Percentiles rank a stretch among this genome's conserved stretches.
Conservation (phyloP, 1,140 invertebrate genomes). For the Brevipalpus yothersi region DNA sequence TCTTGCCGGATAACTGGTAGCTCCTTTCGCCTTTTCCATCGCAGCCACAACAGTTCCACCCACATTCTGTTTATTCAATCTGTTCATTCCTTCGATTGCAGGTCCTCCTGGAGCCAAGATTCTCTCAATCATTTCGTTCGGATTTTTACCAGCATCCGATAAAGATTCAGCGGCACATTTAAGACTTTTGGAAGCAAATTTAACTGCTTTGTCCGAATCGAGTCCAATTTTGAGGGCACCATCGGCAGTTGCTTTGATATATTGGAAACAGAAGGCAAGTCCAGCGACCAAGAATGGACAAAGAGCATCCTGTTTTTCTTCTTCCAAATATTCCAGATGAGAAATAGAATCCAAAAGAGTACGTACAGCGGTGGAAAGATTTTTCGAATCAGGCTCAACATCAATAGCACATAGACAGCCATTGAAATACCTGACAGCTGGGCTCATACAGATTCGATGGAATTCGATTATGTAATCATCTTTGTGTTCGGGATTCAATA, state of each 20-base stretch:
- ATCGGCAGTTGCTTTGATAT: constrained; percentile 25
- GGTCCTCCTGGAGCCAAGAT: constrained; percentile 34
- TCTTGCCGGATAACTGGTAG: constrained; percentile 21
- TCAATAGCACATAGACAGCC: constrained; percentile 8
- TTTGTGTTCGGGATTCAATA: constrained; percentile 11
- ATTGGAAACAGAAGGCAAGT: constrained; percentile 9
- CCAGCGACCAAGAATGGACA: constrained; percentile 9
- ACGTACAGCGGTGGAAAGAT: constrained; percentile 3
- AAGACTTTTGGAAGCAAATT: constrained; percentile 24
- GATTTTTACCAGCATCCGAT: constrained; percentile 28
- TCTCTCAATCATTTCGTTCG: constrained; percentile 23
- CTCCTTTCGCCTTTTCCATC: constrained; percentile 30
- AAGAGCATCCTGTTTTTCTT: constrained; percentile 9
- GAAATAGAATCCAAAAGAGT: constrained; percentile 3
- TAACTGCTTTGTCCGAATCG: constrained; percentile 25
- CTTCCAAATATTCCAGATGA: constrained; percentile 8
- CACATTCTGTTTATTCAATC: constrained; percentile 52
- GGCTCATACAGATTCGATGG: constrained; percentile 10
- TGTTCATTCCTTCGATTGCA: constrained; percentile 61
- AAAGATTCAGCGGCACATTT: constrained; percentile 35
- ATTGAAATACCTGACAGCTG: constrained; percentile 5
- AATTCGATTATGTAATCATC: constrained; percentile 11
- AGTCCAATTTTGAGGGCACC: constrained; percentile 36
- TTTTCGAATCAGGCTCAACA: constrained; percentile 7
- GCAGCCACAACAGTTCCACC: constrained; percentile 56